Conservation (phyloP, 2,888 invertebrate genomes). For the Helobdella robusta region DNA sequence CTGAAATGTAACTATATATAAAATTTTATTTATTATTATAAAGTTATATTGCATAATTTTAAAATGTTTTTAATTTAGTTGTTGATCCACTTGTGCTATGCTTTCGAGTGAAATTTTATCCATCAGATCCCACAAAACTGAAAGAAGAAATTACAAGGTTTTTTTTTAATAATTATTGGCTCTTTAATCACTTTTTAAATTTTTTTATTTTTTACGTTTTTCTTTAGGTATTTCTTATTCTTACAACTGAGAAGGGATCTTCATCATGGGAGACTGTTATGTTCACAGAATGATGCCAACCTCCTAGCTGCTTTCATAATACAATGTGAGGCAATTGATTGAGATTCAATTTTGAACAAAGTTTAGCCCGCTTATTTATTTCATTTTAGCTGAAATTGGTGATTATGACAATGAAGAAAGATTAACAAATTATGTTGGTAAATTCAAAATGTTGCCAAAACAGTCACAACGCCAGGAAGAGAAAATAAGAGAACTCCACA, state of each 20-base stretch:
- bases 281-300: slow-evolving; percentile 67
- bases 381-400: slow-evolving; percentile 74
- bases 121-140: slow-evolving; percentile 79
- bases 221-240: slow-evolving; percentile 72
- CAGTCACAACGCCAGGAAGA: slow-evolving; percentile 85
- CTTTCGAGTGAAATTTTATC: slow-evolving; percentile 94
- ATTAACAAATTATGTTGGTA: slow-evolving; percentile 73
- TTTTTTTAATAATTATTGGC: background rate
- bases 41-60: background rate
- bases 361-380: too few relatives aligned
- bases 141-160: slow-evolving; percentile 80
- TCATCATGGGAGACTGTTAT: slow-evolving; percentile 84
- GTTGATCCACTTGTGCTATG: slow-evolving; percentile 82
- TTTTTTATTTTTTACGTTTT: too few relatives aligned
- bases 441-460: slow-evolving; percentile 79
- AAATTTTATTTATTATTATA: background rate
- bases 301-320: slow-evolving; percentile 81
- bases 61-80: slow-evolving; percentile 55
- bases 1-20: slow-evolving; percentile 57
- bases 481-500: slow-evolving; percentile 83
- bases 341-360: background rate
- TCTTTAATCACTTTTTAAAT: too few relatives aligned
- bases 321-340: slow-evolving; percentile 63
- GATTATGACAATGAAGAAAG: slow-evolving; percentile 81
- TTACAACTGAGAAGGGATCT: slow-evolving; percentile 86